Conservation (phyloP, 2,888 invertebrate species). For the Eucriotettix oculatus region DNA sequence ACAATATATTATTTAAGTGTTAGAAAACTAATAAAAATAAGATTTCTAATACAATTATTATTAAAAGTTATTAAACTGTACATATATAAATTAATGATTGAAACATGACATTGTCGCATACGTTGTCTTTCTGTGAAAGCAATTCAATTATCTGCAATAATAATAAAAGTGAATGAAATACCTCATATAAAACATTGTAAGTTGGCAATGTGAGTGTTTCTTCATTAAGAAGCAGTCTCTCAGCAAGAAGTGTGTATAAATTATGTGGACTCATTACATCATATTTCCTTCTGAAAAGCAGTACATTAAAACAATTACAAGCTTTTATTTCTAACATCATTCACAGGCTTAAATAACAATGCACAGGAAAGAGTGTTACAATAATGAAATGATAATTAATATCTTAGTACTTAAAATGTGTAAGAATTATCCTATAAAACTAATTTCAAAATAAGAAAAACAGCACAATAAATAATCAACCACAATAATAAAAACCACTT, state of each 20-base stretch:
- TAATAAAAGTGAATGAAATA: constrained; percentile 17
- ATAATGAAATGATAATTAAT: too few relatives aligned
- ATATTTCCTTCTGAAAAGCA: constrained; percentile 70
- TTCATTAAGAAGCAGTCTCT: constrained; percentile 75
- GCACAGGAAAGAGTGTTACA: too few relatives aligned
- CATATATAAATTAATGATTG: too few relatives aligned
- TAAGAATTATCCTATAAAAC: too few relatives aligned
- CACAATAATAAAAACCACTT: too few relatives aligned
- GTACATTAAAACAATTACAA: background rate
- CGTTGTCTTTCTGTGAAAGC: background rate
- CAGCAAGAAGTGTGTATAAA: constrained; percentile 89
- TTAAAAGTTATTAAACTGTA: too few relatives aligned
- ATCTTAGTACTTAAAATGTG: too few relatives aligned
- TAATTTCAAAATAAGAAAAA: too few relatives aligned
- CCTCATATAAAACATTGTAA: constrained; percentile 96
- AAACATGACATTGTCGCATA: background rate
- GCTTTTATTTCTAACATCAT: too few relatives aligned
- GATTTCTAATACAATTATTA: background rate
- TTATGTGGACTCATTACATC: constrained; percentile 99
- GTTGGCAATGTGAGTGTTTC: constrained; percentile 83
- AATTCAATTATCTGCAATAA: background rate
- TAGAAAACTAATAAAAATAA: background rate
- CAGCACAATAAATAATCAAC: too few relatives aligned
- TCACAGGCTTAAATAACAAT: too few relatives aligned
- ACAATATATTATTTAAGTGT: too few relatives aligned